phyloP scores from a whole-genome alignment of 2,888 invertebrate species.

The Gisinianus flammeolus region DNA sequence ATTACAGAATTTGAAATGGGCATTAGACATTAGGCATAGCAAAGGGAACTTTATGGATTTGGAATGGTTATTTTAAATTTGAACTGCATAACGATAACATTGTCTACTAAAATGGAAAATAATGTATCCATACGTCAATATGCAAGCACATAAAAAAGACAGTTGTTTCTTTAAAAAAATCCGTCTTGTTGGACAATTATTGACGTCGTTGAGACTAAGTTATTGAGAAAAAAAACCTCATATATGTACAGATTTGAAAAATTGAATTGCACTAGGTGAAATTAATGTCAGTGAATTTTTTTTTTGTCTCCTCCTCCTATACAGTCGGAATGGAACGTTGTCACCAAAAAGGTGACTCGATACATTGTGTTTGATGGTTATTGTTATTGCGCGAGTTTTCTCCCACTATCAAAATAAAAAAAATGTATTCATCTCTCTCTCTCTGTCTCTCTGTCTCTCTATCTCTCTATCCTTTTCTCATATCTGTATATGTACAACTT shows the following conservation, averaged over 20 bases:
- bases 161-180: conserved; percentile 21
- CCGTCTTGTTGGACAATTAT: conserved; percentile 27
- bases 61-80: no score
- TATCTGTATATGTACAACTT: conserved; percentile 31
- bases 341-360: conserved; percentile 35
- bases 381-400: conserved; percentile 34
- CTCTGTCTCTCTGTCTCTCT: conserved; percentile 42
- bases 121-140: no score
- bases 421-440: conserved; percentile 56
- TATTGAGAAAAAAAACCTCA: conserved; percentile 6
- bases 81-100: no score
- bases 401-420: conserved; percentile 40
- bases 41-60: no score
- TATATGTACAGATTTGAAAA: neutral
- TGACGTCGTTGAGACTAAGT: conserved; percentile 34
- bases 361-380: conserved; percentile 41
- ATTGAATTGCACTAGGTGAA: conserved; percentile 33
- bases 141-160: no score
- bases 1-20: no score
- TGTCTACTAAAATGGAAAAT: no score
- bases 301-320: neutral
- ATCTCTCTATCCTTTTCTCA: conserved; percentile 39
- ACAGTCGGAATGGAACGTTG: conserved; percentile 23
- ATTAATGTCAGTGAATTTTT: conserved; percentile 32
- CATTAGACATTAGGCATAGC: no score